phyloP scores from a whole-genome alignment of 1,140 invertebrate species.

The Papilio machaon region DNA sequence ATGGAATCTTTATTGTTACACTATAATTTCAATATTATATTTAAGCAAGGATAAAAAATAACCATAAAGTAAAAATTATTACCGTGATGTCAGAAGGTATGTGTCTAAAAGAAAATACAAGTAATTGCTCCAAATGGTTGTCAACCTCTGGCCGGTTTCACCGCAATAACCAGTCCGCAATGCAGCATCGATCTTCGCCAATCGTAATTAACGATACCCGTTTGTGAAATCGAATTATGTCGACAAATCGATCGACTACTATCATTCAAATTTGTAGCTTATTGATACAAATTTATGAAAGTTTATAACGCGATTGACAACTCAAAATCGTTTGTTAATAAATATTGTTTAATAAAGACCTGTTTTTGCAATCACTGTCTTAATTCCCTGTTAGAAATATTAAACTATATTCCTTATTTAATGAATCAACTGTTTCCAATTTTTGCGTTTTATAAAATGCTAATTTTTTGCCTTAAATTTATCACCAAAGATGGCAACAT shows the following conservation, averaged over 20 bases:
- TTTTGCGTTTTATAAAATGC: background rate
- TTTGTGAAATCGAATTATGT: constrained; percentile 76
- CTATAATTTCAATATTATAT: too few relatives aligned
- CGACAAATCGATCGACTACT: constrained; percentile 64
- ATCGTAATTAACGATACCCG: constrained; percentile 72
- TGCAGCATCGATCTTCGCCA: constrained; percentile 64
- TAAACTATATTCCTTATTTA: background rate
- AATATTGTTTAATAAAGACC: background rate
- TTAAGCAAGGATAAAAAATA: too few relatives aligned
- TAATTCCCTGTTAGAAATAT: background rate
- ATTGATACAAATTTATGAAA: constrained; percentile 55
- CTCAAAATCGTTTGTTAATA: constrained; percentile 44
- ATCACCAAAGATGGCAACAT: constrained; percentile 21
- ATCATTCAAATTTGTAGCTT: constrained; percentile 57
- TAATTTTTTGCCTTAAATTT: background rate
- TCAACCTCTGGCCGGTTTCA: constrained; percentile 64
- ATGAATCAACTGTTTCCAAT: background rate
- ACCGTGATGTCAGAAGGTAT: background rate
- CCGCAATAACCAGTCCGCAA: constrained; percentile 65
- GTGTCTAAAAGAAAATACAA: constrained; percentile 19
- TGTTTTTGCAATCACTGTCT: background rate
- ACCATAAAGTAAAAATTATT: background rate
- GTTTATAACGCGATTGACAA: constrained; percentile 45
- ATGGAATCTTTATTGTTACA: too few relatives aligned
- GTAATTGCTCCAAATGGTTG: constrained; percentile 65